Evolutionary conservation across 2,113 vertebrate species (phyloP).

Genomic region (Orycteropus afer): DNA sequence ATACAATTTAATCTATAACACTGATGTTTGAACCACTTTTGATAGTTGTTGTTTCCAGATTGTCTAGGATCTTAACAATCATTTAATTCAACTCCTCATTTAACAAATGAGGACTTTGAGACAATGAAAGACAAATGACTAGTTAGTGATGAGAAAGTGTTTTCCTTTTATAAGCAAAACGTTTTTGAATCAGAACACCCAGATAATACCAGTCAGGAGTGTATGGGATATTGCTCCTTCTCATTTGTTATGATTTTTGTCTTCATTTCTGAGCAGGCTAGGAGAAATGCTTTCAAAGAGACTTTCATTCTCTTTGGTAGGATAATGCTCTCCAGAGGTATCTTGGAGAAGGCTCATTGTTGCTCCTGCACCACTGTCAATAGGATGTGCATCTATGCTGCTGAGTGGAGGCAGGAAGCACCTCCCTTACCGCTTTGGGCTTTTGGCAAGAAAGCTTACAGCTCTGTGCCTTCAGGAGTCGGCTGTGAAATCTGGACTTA

Average conservation of each 20-base stretch:
- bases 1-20: neutral
- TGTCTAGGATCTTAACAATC: neutral
- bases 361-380: neutral
- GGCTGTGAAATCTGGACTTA: neutral
- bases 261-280: conserved; percentile 28
- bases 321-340: conserved; percentile 58
- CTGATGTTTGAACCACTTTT: neutral
- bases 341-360: neutral
- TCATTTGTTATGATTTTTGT: conserved; percentile 61
- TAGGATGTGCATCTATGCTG: neutral
- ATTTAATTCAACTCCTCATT: conserved; percentile 34
- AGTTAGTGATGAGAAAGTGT: neutral
- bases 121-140: conserved; percentile 11
- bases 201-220: conserved; percentile 40
- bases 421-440: neutral
- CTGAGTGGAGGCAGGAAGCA: neutral
- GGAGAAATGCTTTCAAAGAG: conserved; percentile 65
- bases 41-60: neutral
- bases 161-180: conserved; percentile 47
- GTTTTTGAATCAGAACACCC: conserved; percentile 44
- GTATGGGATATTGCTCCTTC: neutral
- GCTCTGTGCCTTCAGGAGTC: neutral
- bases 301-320: conserved; percentile 49
- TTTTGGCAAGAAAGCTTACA: neutral
- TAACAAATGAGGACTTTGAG: neutral